These are phyloP conservation scores for Trinorchestia longiramus DNA, from an alignment of 1,140 invertebrate species.

Conservation along the genomic window DNA sequence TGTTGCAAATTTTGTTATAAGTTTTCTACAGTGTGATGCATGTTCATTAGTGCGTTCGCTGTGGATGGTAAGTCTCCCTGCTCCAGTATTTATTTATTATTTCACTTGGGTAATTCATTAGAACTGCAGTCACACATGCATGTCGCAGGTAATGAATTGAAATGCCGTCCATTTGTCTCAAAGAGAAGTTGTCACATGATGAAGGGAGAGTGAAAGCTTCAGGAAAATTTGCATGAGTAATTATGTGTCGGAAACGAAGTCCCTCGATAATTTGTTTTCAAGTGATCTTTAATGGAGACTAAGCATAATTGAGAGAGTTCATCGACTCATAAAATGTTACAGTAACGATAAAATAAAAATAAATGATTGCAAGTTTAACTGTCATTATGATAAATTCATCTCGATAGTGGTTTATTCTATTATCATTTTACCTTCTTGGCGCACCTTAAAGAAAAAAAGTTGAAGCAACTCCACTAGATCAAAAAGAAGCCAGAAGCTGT, in stretches of 20 bases:
- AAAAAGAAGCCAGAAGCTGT: too few relatives aligned
- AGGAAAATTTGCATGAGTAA: not conserved
- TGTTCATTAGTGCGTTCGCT: not conserved
- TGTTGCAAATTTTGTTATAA: too few relatives aligned
- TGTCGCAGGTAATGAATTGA: not conserved
- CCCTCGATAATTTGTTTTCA: not conserved
- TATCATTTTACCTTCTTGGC: too few relatives aligned
- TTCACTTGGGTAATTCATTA: not conserved
- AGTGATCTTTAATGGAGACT: not conserved
- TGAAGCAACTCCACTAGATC: too few relatives aligned
- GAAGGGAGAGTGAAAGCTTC: not conserved
- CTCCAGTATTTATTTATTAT: not conserved
- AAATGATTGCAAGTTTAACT: not conserved
- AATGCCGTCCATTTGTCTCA: not conserved
- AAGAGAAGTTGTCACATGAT: not conserved
- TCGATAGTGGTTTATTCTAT: not conserved
- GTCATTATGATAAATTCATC: too few relatives aligned
- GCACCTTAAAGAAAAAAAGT: too few relatives aligned
- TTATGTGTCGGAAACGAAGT: not conserved
- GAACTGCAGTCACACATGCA: not conserved
- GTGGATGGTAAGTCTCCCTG: not conserved
- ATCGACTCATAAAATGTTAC: not conserved
- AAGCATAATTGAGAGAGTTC: not conserved
- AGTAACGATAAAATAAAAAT: not conserved
- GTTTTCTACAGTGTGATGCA: not conserved